Evolutionary conservation across 2,113 vertebrate species (phyloP).

Genomic region (Syngnathus typhle): DNA sequence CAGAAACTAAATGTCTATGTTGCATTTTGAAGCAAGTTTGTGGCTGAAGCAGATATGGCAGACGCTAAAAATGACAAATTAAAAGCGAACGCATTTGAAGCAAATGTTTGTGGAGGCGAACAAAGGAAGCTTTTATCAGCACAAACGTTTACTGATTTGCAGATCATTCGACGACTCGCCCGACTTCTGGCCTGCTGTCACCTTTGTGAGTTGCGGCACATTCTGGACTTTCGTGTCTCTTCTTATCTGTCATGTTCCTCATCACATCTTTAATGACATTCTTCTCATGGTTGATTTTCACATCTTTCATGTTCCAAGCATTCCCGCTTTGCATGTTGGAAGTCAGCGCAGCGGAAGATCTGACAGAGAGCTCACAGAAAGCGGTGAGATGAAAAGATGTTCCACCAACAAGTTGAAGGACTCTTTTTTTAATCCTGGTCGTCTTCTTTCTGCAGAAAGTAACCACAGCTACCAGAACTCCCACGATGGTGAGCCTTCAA

Average conservation of each 20-base stretch:
- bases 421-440: neutral
- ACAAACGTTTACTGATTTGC: conserved; percentile 3
- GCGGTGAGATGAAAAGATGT: neutral
- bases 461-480: conserved; percentile 54
- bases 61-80: neutral
- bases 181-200: conserved; percentile 11
- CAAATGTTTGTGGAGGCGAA: neutral
- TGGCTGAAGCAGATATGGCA: neutral
- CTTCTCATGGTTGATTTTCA: too few species aligned
- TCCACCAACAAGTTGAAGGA: neutral
- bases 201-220: conserved; percentile 39
- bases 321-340: neutral
- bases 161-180: conserved; percentile 2
- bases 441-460: conserved; percentile 35
- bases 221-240: neutral
- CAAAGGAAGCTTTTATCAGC: neutral
- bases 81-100: neutral
- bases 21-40: too few species aligned
- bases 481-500: conserved; percentile 15
- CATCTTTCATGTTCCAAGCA: neutral
- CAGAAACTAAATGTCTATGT: too few species aligned
- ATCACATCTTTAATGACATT: neutral
- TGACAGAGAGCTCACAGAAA: neutral
- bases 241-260: neutral
- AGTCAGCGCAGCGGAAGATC: neutral